Percentiles rank a stretch among this genome's conserved stretches.
Evolutionary conservation across 1,140 invertebrate genomes (phyloP).

Genomic region (Polypedilum vanderplanki): DNA sequence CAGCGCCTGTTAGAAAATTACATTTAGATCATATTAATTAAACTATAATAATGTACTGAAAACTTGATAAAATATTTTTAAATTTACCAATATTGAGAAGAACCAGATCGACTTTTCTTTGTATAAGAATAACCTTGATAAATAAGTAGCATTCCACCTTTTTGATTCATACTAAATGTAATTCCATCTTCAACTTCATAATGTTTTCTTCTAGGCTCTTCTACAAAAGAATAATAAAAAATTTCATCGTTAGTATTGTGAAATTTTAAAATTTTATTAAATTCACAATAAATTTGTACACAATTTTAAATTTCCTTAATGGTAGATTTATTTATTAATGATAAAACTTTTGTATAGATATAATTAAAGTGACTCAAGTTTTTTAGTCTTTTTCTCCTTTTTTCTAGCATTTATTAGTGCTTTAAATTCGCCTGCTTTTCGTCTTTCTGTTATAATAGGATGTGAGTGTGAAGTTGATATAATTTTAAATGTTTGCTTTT

Average conservation of each 20-base stretch:
- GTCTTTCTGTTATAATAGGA: constrained; percentile 39
- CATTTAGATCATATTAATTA: too few relatives aligned
- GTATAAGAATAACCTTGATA: background rate
- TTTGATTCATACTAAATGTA: constrained; percentile 20
- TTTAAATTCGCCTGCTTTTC: constrained; percentile 40
- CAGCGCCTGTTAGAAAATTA: background rate
- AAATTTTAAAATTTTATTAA: background rate
- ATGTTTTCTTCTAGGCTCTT: background rate
- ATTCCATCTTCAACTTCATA: constrained; percentile 6
- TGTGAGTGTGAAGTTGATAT: constrained; percentile 42
- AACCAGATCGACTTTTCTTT: background rate
- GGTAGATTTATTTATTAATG: background rate
- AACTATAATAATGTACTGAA: background rate
- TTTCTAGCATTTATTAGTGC: background rate
- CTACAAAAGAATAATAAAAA: background rate
- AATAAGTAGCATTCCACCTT: background rate
- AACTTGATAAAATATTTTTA: background rate
- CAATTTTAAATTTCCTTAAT: background rate
- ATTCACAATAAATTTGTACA: background rate
- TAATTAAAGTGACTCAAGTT: background rate
- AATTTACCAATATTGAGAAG: background rate
- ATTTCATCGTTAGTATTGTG: background rate
- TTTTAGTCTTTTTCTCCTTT: background rate
- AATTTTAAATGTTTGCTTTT: constrained; percentile 31
- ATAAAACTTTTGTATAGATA: too few relatives aligned